Conservation (phyloP, 1,140 invertebrate species). For the Bathynomus jamesi region DNA sequence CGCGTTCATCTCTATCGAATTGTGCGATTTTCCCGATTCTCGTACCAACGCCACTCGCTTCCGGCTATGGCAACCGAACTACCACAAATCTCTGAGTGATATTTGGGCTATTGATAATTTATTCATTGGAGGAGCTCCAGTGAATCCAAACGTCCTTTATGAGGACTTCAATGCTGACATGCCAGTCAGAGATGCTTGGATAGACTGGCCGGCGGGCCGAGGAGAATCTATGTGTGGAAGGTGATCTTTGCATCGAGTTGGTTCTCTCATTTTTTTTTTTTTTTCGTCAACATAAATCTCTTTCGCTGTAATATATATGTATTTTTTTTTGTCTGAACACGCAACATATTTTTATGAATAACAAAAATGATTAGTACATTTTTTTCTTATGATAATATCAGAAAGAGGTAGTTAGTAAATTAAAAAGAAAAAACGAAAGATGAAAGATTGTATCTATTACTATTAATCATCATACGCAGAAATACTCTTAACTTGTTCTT, state of each 20-base stretch:
- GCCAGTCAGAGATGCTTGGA: conserved; percentile 41
- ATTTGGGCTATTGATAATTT: conserved; percentile 48
- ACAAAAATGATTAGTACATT: no score
- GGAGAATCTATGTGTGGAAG: conserved; percentile 41
- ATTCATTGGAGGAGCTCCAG: conserved; percentile 42
- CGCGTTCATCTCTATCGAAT: conserved; percentile 38
- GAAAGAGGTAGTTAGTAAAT: no score
- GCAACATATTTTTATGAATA: no score
- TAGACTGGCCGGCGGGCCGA: conserved; percentile 45
- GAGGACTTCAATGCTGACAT: conserved; percentile 41
- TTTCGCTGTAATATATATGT: no score
- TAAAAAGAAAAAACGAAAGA: no score
- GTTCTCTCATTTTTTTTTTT: not conserved
- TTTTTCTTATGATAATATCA: no score
- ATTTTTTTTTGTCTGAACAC: no score
- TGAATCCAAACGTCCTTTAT: conserved; percentile 43
- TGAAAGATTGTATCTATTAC: no score
- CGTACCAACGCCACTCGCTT: conserved; percentile 46
- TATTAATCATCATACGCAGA: no score
- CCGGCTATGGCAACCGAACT: conserved; percentile 46
- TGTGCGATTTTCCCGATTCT: conserved; percentile 29
- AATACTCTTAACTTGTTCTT: no score
- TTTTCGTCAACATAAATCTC: not conserved
- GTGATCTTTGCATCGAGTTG: conserved; percentile 19
- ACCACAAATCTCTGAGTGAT: conserved; percentile 41